Conservation (phyloP, 2,113 vertebrate species). For the Castor canadensis region DNA sequence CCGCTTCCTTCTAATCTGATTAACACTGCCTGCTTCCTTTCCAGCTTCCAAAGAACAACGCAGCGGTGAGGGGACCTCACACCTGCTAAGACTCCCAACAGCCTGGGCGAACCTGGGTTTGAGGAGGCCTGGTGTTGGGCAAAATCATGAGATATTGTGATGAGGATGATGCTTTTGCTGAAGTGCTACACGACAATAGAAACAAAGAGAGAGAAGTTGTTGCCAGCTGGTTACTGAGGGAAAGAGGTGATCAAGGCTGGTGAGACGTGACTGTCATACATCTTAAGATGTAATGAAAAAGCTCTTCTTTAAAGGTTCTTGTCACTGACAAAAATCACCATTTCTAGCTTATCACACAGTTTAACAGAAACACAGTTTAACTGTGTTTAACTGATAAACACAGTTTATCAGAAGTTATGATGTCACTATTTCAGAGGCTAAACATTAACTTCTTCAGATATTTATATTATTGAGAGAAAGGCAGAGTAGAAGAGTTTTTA, state of each 20-base stretch:
- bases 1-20: neutral
- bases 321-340: constrained; percentile 73
- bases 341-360: constrained; percentile 71
- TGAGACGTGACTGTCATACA: neutral
- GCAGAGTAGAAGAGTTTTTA: constrained; percentile 71
- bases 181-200: neutral
- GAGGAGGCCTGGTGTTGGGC: neutral
- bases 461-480: constrained; percentile 66
- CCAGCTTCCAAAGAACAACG: neutral
- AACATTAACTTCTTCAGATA: constrained; percentile 79
- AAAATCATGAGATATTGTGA: neutral
- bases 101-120: neutral
- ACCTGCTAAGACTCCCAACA: neutral
- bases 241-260: neutral
- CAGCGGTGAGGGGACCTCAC: neutral
- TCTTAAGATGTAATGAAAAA: constrained; percentile 58
- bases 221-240: neutral
- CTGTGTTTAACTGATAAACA: no score
- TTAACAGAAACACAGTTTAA: constrained; percentile 75
- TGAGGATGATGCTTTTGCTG: neutral
- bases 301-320: constrained; percentile 62
- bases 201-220: neutral
- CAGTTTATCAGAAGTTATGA: constrained; percentile 80
- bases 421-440: constrained; percentile 77
- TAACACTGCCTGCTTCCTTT: neutral